phyloP scores from a whole-genome alignment of 2,888 invertebrate species.

The Netelia inedita region DNA sequence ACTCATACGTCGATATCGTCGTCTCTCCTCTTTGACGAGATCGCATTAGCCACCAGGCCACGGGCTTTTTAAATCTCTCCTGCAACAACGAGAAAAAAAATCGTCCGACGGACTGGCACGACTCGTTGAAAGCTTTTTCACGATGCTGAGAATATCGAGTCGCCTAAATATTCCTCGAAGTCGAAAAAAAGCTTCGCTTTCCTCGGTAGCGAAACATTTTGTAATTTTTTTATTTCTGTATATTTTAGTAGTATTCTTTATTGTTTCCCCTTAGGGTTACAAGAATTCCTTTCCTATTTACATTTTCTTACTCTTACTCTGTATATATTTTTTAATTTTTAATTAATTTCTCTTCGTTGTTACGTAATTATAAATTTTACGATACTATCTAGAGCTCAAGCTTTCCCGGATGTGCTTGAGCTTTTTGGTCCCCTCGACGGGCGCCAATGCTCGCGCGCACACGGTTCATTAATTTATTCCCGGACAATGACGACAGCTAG shows the following conservation, averaged over 20 bases:
- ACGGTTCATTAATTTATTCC: slow-evolving; percentile 56
- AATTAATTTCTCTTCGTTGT: not conserved
- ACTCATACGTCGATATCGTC: slow-evolving; percentile 11
- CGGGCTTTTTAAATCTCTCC: slow-evolving; percentile 13
- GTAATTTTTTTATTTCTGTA: not conserved
- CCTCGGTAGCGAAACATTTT: not conserved
- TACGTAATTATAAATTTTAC: not conserved
- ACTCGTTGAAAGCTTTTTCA: slow-evolving; percentile 38
- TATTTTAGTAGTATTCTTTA: too few species aligned
- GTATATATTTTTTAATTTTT: not conserved
- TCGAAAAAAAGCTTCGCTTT: slow-evolving; percentile 19
- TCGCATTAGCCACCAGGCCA: slow-evolving; percentile 13
- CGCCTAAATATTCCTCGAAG: slow-evolving; percentile 12
- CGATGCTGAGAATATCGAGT: slow-evolving; percentile 1
- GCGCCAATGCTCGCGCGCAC: slow-evolving; percentile 15
- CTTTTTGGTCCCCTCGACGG: slow-evolving; percentile 13
- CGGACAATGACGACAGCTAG: slow-evolving; percentile 56
- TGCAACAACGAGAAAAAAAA: slow-evolving; percentile 1
- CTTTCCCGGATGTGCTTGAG: slow-evolving; percentile 1
- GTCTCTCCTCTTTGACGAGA: slow-evolving; percentile 3
- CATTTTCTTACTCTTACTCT: too few species aligned
- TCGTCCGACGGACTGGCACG: not conserved
- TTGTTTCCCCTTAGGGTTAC: too few species aligned
- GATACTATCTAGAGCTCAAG: not conserved
- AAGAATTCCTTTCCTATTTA: too few species aligned